Evolutionary conservation across 2,888 invertebrate species (phyloP).

Genomic region (Tethea ocularis): DNA sequence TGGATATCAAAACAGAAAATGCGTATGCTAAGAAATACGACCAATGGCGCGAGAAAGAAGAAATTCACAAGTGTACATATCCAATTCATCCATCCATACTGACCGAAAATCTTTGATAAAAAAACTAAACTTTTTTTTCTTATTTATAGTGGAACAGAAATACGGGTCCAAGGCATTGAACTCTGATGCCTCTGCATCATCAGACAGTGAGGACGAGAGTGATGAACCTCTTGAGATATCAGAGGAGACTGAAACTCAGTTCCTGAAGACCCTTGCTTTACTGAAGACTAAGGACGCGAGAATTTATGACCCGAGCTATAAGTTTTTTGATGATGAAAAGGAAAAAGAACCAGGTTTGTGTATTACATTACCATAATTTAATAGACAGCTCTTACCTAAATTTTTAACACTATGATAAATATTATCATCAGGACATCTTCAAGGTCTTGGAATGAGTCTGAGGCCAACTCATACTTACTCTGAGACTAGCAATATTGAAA

Average conservation of each 20-base stretch:
- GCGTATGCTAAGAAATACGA: conserved; percentile 94
- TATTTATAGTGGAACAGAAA: conserved; percentile 87
- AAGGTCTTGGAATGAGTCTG: too few relatives aligned
- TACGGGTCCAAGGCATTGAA: conserved; percentile 85
- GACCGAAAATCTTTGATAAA: background rate
- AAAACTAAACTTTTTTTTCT: background rate
- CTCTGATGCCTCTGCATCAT: conserved; percentile 70
- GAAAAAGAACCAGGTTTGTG: conserved; percentile 67
- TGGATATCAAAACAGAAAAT: conserved; percentile 87
- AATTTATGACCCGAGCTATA: conserved; percentile 91
- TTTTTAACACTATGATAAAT: too few relatives aligned
- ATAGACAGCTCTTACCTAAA: too few relatives aligned
- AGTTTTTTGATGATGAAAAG: conserved; percentile 85
- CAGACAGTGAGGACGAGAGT: conserved; percentile 87
- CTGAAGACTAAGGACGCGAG: conserved; percentile 94
- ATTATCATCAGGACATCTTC: too few relatives aligned
- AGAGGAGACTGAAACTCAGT: conserved; percentile 91
- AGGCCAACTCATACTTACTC: too few relatives aligned
- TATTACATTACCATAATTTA: background rate
- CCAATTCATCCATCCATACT: background rate
- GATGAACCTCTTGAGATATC: conserved; percentile 83
- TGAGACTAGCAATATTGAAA: too few relatives aligned
- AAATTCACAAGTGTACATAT: conserved; percentile 89
- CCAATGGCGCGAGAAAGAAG: conserved; percentile 93
- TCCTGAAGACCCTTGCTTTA: conserved; percentile 92